Evolutionary conservation across 2,888 invertebrate species (phyloP), one percentile per base, ranked within the genome.

Genomic region (Apocheima hispidaria): DNA sequence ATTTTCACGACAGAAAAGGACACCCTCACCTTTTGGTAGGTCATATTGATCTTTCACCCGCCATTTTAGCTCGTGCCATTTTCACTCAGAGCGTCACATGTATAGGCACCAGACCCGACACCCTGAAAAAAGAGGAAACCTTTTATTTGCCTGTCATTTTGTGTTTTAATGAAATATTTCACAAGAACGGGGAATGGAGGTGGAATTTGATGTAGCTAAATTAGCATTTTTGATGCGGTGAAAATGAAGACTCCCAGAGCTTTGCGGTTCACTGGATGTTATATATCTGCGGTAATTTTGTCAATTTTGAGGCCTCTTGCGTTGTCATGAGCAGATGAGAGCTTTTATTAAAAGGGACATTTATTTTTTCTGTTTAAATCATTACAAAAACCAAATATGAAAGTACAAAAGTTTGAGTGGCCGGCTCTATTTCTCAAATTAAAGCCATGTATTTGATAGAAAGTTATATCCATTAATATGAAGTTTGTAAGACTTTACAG

Each of bases 1-100:
- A 52, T 40, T 20, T 12, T 46, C 55, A 61, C 59, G 89, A 65
- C 71, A 38, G 79, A 90, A 65, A 71, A 80, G 68, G 88, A 87
- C 33, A 76, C 79, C 58, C 65, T 78, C 52, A 86, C 85, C 87
- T 88, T 92, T 90, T 84, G 88, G 90, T 90, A 84, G 90, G 82
- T 90, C 86, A 91, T 93, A 93, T 93, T 93, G 93, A 93, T 93
- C 93, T 92, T 90, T 90, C 90, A 89, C 88, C 92, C 92, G 90
- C 92, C 92, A 92, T 92, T 91, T 92, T 91, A 90, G 82, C 82
- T 78, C 79, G 84, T 82, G 83, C 86, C 88, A 88, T 90, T 92
- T 90, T 90, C 86, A 85, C 88, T 88, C 77, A 81, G 79, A 84
- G 88, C 88, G 84, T 86, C 90, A 88, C 90, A 88, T 86, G 89